These are phyloP conservation scores for Rotaria socialis DNA, from an alignment of 2,888 invertebrate species.

Conservation along the genomic window DNA sequence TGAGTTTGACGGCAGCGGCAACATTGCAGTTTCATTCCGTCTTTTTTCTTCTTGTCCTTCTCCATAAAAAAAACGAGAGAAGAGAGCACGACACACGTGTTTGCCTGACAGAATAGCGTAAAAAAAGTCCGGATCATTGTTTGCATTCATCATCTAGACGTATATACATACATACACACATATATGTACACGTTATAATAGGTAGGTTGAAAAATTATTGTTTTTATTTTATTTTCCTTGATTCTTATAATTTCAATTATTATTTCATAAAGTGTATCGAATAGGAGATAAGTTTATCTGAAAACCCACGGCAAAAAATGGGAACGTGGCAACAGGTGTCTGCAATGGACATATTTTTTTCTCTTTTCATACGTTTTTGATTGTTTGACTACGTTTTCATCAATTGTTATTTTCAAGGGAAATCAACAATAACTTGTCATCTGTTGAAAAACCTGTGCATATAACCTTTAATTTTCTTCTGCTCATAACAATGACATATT, in stretches of 20 bases:
- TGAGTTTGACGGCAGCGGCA: neutral
- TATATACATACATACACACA: neutral
- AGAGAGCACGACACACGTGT: neutral
- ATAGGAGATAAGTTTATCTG: neutral
- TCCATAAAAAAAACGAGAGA: neutral
- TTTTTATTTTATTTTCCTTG: neutral
- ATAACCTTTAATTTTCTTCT: neutral
- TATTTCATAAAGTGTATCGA: neutral
- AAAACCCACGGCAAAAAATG: neutral
- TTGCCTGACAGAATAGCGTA: neutral
- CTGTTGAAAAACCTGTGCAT: neutral
- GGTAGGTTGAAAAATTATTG: neutral
- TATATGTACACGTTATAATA: neutral
- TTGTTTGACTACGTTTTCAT: neutral
- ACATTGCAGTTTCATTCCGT: neutral
- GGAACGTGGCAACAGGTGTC: neutral
- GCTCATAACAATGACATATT: neutral
- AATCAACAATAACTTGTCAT: neutral
- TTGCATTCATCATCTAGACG: neutral
- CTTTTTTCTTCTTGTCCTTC: neutral
- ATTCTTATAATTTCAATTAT: neutral
- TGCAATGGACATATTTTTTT: neutral
- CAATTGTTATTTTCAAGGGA: neutral
- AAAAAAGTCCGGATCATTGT: neutral
- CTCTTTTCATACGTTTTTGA: neutral